A percentile compares a stretch with the other conserved stretches of the same genome.
phyloP scores from a whole-genome alignment of 2,888 invertebrate species.

The Alloscopus bannaensis region DNA sequence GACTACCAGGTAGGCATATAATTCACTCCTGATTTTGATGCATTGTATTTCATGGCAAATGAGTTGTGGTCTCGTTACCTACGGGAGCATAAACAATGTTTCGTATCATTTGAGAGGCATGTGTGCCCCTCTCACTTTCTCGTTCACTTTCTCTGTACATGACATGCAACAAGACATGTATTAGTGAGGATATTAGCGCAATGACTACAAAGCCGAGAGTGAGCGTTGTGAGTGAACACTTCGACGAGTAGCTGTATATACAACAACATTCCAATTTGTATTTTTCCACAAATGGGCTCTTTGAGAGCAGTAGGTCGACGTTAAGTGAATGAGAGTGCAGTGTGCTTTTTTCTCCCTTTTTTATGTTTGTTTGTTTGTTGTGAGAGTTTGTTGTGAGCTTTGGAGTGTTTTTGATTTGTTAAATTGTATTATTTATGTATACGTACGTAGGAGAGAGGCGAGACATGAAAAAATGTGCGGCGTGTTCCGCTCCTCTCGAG shows the following conservation, averaged over 20 bases:
- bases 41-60: conserved; percentile 55
- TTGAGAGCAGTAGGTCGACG: too few species aligned
- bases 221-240: too few species aligned
- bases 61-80: conserved; percentile 54
- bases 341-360: too few species aligned
- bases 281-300: conserved; percentile 8
- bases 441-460: too few species aligned
- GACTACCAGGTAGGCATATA: conserved; percentile 46
- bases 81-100: conserved; percentile 37
- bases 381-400: too few species aligned
- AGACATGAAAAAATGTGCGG: neutral
- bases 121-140: too few species aligned
- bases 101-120: conserved; percentile 46
- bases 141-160: conserved; percentile 39
- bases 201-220: conserved; percentile 3
- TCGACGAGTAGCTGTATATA: too few species aligned
- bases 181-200: conserved; percentile 43
- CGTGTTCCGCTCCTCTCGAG: neutral
- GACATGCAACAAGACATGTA: conserved; percentile 54
- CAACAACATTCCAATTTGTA: neutral
- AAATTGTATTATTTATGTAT: conserved; percentile 51
- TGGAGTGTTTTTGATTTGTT: conserved; percentile 54
- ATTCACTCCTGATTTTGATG: conserved; percentile 60
- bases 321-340: too few species aligned
- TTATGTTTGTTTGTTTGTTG: too few species aligned